Base-by-base conservation (phyloP, 35 echinoderm and acorn worm species). In the Anneissia japonica region DNA sequence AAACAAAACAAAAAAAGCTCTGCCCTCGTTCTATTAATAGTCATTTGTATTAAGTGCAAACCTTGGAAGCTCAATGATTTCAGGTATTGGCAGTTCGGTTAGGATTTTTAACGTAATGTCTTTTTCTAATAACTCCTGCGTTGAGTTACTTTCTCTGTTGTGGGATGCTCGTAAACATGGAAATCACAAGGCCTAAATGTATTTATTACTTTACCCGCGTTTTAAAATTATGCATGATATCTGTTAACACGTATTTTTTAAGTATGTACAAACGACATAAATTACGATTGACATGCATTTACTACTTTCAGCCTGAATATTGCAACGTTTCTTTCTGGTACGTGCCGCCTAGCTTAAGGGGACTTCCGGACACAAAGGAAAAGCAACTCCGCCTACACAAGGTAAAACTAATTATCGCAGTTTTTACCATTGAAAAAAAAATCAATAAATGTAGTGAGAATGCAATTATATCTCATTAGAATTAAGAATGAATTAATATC, bases 311-410 rank as follows among this genome's bases (percentile, higher is more conserved):
- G 95, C 88, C 91, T 31, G 88, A 98, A 46, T 93, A 86, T 32
- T 91, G 89, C 46, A 98, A 98, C 87, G 95, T 98, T 4, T 89
- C 89, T 40, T 98, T 98, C 79, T 98, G 92, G 91, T 98, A 91
- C 30, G 73, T 98, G 31, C 95, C 91, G 36, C 92, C 83, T 37
- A 88, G 95, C 64, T 46, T 98, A 19, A 75, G 87, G 46, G 72
- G 77, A 17, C 74, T 85, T 79, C 76, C 82, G 37, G 76, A 92
- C 23, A 74, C 77, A 34, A 81, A 86, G 2, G 91, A 98, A 37
- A 87, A 81, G 26, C 39, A 76, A 35, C 45, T 83, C 28, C 85
- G 84, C 77, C 40, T 99, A 23, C 35, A 86, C 51, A 88, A 93
- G 92, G 96, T 99, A 46, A 82, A 46, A 11, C n/a, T 14, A 33